Conservation (phyloP, 1,140 invertebrate species). For the Parasteatoda tepidariorum region DNA sequence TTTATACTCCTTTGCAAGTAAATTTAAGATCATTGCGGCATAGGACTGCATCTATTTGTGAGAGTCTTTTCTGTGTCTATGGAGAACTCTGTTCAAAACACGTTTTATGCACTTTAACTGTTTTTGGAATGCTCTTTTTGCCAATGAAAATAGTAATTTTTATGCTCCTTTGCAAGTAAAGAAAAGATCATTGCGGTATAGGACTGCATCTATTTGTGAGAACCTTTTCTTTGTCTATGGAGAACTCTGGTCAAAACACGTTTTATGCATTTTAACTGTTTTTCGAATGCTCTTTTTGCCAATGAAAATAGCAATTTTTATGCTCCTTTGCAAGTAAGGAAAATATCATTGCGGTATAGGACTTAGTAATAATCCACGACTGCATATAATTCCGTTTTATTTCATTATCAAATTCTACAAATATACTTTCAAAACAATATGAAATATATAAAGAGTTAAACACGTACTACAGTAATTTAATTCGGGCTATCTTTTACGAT, state of each 20-base stretch:
- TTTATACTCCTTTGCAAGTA: background rate
- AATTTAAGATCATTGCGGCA: too few relatives aligned
- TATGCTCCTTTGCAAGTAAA: background rate
- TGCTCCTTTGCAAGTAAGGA: background rate
- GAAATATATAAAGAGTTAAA: too few relatives aligned
- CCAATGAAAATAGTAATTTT: background rate
- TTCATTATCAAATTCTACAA: too few relatives aligned
- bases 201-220: conserved; percentile 33
- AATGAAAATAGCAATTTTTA: background rate
- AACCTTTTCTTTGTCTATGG: background rate
- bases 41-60: conserved; percentile 36
- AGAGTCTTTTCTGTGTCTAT: background rate
- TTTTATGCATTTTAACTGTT: background rate
- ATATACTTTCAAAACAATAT: too few relatives aligned
- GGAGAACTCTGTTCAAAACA: background rate
- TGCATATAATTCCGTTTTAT: too few relatives aligned
- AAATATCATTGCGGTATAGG: too few relatives aligned
- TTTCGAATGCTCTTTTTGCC: background rate
- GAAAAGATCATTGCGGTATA: too few relatives aligned
- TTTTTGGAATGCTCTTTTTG: background rate
- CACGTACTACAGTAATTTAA: too few relatives aligned
- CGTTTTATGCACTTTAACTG: background rate
- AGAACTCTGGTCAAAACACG: background rate
- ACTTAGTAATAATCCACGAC: too few relatives aligned
- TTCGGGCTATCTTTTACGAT: too few relatives aligned